Base-by-base conservation (phyloP, 2,888 invertebrate species). In the Crocallis elinguaria region DNA sequence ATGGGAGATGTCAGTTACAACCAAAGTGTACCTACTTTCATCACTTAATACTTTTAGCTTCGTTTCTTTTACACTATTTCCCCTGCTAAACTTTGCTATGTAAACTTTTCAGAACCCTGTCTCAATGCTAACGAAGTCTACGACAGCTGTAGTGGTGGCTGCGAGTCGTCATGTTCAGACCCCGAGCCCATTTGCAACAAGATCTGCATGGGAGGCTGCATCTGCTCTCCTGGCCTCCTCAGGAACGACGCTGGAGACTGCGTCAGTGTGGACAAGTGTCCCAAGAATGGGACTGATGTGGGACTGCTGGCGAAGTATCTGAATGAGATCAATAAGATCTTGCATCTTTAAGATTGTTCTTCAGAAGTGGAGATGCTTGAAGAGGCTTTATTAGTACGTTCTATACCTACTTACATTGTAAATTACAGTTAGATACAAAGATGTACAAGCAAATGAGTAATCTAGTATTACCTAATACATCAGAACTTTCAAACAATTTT, bases 101-200 rank as follows among this genome's bases (percentile, higher is more conserved):
- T 27, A 2, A 9, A 17, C 13, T 7, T 72, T 73, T 2, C 76
- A 89, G 90, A 85, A 39, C 79, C 76, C 64, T 90, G 90, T 45
- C 64, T 87, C 6, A 84, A 84, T 48, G 55, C 75, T 9, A 82
- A 89, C 58, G 91, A 91, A 53, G 82, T 82, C 0, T 90, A 81
- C 53, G 87, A 88, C 63, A 60, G 77, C 0, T 91, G 90, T 63
- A 82, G 79, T 43, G 86, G 75, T 0, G 64, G 64, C 14, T 91
- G 90, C 57, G 83, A 90, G 60, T 82, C 91, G 0, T 76, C 84
- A 6, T 91, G 90, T 61, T 55, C 59, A 0, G 80, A 86, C 21
- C 88, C 87, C 0, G 79, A 80, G 27, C 90, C 90, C 0, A 74
- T 88, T n/a, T 90, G 90, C 69, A 75, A 77, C 1, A 75, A 77